Evolutionary conservation across 2,797 vertebrate species (phyloP).

Genomic region (Podarcis siculus): DNA sequence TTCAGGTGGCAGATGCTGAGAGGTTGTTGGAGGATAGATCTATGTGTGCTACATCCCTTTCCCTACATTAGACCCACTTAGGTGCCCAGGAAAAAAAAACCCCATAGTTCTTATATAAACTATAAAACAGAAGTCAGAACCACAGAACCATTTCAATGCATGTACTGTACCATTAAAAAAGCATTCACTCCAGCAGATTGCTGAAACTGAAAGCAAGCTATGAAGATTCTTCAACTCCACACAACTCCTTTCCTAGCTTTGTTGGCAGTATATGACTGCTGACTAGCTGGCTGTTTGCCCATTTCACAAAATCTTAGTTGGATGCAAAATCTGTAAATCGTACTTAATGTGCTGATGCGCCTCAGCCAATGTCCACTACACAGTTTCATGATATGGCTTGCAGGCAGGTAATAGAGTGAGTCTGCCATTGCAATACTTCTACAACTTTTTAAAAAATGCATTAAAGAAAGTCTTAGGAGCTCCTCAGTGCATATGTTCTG

Average conservation of each 20-base stretch:
- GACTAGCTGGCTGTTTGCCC: background rate
- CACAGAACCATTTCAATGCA: too few species aligned
- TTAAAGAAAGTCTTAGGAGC: background rate
- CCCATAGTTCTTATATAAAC: too few species aligned
- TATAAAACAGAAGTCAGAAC: too few species aligned
- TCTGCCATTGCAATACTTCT: background rate
- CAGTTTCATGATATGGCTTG: background rate
- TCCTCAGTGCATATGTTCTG: background rate
- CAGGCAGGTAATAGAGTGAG: background rate
- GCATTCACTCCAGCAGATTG: background rate
- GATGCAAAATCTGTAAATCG: background rate
- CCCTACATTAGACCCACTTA: too few species aligned
- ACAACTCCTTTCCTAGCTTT: background rate
- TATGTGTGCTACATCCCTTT: too few species aligned
- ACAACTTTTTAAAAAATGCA: background rate
- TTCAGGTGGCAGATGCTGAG: too few species aligned
- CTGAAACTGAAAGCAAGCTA: background rate
- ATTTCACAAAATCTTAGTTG: background rate
- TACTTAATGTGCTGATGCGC: background rate
- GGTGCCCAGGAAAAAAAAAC: too few species aligned
- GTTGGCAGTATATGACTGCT: background rate
- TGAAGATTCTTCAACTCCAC: background rate
- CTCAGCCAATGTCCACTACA: background rate
- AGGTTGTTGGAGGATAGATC: too few species aligned
- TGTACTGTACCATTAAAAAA: too few species aligned